phyloP scores from a whole-genome alignment of 2,888 invertebrate species.

The Papilio protenor region DNA sequence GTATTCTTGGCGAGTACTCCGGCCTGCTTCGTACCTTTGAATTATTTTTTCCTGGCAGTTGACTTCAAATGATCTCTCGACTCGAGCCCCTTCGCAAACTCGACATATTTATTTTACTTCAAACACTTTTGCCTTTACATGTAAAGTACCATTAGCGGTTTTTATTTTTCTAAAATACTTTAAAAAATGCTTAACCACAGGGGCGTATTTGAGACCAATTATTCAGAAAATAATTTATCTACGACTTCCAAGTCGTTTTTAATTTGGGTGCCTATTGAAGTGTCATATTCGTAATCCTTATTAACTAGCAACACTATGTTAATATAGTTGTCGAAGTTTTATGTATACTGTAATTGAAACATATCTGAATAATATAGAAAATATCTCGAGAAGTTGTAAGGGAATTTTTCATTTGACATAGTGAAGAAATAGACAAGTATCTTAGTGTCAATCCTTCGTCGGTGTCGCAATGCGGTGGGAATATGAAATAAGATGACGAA shows the following conservation, averaged over 20 bases:
- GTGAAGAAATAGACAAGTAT: slow-evolving; percentile 15
- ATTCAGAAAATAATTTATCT: background rate
- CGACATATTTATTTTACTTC: slow-evolving; percentile 41
- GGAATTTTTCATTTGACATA: slow-evolving; percentile 9
- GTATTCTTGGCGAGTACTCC: slow-evolving; percentile 30
- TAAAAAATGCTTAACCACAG: slow-evolving; percentile 9
- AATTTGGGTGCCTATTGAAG: background rate
- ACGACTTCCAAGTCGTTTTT: background rate
- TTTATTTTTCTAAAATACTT: slow-evolving; percentile 29
- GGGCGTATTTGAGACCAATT: slow-evolving; percentile 12
- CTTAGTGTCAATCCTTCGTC: slow-evolving; percentile 20
- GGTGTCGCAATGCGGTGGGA: slow-evolving; percentile 21
- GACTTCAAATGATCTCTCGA: slow-evolving; percentile 38
- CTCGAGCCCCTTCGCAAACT: slow-evolving; percentile 32
- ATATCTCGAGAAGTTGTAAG: background rate
- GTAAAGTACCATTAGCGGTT: slow-evolving; percentile 32
- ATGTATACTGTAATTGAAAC: too few species aligned
- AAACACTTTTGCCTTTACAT: slow-evolving; percentile 40
- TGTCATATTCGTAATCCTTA: background rate
- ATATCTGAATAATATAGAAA: background rate
- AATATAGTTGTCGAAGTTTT: too few species aligned
- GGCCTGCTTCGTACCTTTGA: slow-evolving; percentile 32
- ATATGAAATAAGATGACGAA: slow-evolving; percentile 22
- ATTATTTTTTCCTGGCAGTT: slow-evolving; percentile 40
- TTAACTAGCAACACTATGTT: too few species aligned